Conservation (phyloP, 2,797 vertebrate genomes). For the Hybognathus amarus region DNA sequence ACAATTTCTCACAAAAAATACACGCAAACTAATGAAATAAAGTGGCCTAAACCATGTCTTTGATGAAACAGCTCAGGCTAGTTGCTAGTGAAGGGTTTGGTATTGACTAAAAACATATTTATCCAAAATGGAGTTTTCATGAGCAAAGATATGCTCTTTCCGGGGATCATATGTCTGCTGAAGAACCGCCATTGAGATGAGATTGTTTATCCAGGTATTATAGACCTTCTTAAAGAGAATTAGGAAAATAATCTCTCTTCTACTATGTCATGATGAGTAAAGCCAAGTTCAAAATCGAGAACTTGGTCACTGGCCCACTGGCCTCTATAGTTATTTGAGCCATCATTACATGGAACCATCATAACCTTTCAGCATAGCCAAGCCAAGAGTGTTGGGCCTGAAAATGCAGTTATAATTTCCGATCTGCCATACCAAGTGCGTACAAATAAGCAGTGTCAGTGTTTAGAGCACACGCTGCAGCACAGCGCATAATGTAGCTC, state of each 20-base stretch:
- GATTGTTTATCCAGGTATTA: constrained; percentile 5
- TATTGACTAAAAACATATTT: not conserved
- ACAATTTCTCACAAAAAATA: not conserved
- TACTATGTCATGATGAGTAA: not conserved
- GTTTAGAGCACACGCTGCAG: constrained; percentile 77
- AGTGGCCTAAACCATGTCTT: not conserved
- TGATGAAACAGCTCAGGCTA: not conserved
- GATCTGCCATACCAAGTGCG: constrained; percentile 59
- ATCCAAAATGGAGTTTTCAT: not conserved
- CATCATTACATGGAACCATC: constrained; percentile 25
- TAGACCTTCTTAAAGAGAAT: not conserved
- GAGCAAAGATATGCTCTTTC: not conserved
- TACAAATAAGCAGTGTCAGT: constrained; percentile 76
- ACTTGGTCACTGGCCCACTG: not conserved
- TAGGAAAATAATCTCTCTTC: constrained; percentile 1
- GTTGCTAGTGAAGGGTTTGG: not conserved
- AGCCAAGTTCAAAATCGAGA: constrained; percentile 6
- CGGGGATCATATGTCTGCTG: not conserved
- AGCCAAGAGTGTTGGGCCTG: constrained; percentile 56
- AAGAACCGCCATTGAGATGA: not conserved
- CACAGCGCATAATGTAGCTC: constrained; percentile 81
- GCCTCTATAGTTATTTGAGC: constrained; percentile 17
- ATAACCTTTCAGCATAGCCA: constrained; percentile 14
- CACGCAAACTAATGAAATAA: not conserved
- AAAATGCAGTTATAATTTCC: constrained; percentile 80